phyloP scores from a whole-genome alignment of 2,797 vertebrate genomes.

The Rhinogobio ventralis region DNA sequence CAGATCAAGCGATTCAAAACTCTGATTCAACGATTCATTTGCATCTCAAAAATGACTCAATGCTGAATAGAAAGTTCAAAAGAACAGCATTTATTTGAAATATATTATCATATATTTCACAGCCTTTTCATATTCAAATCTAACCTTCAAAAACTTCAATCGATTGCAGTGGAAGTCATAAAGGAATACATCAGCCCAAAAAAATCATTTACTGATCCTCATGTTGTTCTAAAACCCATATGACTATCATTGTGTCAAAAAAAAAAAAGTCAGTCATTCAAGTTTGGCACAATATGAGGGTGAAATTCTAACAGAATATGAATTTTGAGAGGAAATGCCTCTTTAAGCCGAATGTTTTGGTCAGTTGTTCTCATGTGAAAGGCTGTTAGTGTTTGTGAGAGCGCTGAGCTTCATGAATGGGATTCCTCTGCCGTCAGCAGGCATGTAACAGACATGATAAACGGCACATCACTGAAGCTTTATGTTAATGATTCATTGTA shows the following conservation, averaged over 20 bases:
- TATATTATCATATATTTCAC: not conserved
- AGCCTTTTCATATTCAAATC: not conserved
- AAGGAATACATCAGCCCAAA: not conserved
- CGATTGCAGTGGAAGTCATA: not conserved
- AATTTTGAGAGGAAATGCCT: not conserved
- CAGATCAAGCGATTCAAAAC: not conserved
- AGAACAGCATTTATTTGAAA: not conserved
- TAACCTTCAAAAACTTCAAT: not conserved
- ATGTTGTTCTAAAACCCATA: not conserved
- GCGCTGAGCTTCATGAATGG: conserved; percentile 6
- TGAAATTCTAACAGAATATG: not conserved
- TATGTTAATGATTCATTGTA: conserved; percentile 38
- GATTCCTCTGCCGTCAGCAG: conserved; percentile 2
- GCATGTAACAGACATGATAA: conserved; percentile 17
- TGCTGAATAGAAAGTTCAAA: not conserved
- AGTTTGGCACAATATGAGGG: not conserved
- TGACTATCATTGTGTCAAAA: not conserved
- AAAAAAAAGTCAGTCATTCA: not conserved
- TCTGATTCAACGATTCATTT: not conserved
- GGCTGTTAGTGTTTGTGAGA: not conserved
- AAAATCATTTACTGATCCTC: not conserved
- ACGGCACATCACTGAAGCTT: not conserved
- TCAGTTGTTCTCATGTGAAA: not conserved
- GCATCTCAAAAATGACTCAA: not conserved
- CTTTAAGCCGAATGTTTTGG: not conserved